Base-by-base conservation (phyloP, 2,797 vertebrate genomes). In the Apogon hyalosoma region DNA sequence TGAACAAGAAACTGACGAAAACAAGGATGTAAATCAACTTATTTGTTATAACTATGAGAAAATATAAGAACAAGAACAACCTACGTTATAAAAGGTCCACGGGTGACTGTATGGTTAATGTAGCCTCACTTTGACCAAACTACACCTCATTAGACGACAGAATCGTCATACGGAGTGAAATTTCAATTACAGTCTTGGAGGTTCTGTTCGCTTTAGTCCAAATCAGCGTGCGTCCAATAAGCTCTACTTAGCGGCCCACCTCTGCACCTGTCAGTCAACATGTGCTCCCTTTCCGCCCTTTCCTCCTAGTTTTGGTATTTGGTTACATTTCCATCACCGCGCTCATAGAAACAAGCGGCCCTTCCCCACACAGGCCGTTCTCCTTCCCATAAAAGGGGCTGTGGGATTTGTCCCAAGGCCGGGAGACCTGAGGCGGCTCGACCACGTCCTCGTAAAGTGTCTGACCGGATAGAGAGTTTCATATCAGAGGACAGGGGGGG, bases 251-350 rank as follows among this genome's bases (percentile, higher is more conserved):
- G 64, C 77, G 14, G 72, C 72, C 83, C 87, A 87, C 84, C 88
- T 83, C 87, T 68, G 77, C 90, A 92, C 92, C 90, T 93, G 93
- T 93, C 90, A 72, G 80, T 90, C 86, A 80, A 62, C 91, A 92
- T 88, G 84, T 81, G 88, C 86, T 75, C 78, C 87, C 77, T 70
- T 89, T 84, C 75, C 80, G 53, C 83, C 80, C 77, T 81, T 83
- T 75, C 56, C 66, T 67, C 85, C 71, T 77, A 82, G 82, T 90
- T 91, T 89, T 87, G 88, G 88, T 86, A 56, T 88, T 85, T 58
- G 88, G 88, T 93, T 92, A 86, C 91, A 63, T 84, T 82, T 91
- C 90, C 87, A 81, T 89, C 90, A 79, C 84, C 68, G 62, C 66
- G 4, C 46, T 69, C 49, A 11, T 55, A 56, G 75, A 73, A 86